Conservation (phyloP, 2,888 invertebrate species). For the Gymnocheta viridis region DNA sequence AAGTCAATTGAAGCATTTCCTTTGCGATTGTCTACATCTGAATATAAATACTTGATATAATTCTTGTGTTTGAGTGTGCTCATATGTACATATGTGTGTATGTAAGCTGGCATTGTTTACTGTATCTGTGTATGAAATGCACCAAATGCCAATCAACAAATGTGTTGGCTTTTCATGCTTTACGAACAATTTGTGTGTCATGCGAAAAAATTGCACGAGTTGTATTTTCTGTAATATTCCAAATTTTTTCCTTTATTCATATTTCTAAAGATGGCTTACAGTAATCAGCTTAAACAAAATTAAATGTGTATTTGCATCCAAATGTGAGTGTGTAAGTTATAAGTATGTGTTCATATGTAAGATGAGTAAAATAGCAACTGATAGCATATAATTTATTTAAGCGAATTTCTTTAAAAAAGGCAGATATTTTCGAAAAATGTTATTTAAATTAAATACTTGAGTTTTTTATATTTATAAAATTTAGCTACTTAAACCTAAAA, state of each 20-base stretch:
- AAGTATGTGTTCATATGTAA: neutral
- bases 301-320: neutral
- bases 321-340: neutral
- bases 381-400: too few species aligned
- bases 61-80: neutral
- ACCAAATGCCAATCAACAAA: slow-evolving; percentile 57
- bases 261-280: slow-evolving; percentile 55
- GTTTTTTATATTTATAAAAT: too few species aligned
- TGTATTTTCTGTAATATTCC: slow-evolving; percentile 10
- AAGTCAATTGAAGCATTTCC: slow-evolving; percentile 36
- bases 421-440: too few species aligned
- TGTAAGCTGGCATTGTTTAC: neutral
- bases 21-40: slow-evolving; percentile 9
- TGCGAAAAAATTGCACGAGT: slow-evolving; percentile 12
- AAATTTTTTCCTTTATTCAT: slow-evolving; percentile 18
- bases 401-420: too few species aligned
- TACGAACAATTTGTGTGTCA: slow-evolving; percentile 14
- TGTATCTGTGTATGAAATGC: slow-evolving; percentile 14
- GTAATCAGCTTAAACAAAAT: slow-evolving; percentile 63
- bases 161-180: slow-evolving; percentile 33
- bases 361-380: neutral
- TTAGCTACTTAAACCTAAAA: too few species aligned
- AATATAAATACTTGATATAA: neutral
- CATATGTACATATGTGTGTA: neutral
- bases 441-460: too few species aligned